phyloP scores from a whole-genome alignment of 37 sponge, comb jelly and placozoan genomes.

The Ianthella basta region DNA sequence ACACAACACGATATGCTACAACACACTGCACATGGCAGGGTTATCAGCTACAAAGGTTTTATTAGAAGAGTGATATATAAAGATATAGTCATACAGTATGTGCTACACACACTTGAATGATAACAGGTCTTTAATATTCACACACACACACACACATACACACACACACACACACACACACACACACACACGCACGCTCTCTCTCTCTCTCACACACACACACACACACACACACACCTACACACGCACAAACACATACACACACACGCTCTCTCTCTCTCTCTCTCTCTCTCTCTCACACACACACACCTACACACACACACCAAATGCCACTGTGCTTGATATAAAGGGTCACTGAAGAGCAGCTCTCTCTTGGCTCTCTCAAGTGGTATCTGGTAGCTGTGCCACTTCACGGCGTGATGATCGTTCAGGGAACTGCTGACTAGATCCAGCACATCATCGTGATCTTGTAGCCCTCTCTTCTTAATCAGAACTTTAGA shows the following conservation, averaged over 20 bases:
- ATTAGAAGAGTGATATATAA: no score
- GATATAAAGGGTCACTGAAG: constrained; percentile 19
- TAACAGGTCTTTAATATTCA: no score
- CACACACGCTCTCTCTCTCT: not conserved
- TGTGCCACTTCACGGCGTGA: constrained; percentile 8
- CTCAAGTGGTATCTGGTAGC: not conserved
- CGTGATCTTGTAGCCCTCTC: not conserved
- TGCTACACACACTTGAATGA: no score
- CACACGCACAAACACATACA: constrained; percentile 16
- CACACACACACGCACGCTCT: no score
- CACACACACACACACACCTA: constrained; percentile 22
- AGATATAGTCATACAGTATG: no score
- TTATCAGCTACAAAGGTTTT: no score
- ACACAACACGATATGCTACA: no score
- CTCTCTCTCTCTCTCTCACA: not conserved
- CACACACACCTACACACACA: not conserved
- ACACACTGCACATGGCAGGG: no score
- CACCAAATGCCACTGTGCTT: constrained; percentile 28
- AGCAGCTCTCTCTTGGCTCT: not conserved
- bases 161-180: no score
- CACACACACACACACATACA: no score
- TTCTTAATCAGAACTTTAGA: not conserved
- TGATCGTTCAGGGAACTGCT: not conserved
- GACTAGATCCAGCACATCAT: not conserved
- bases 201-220: no score